Evolutionary conservation across 2,888 invertebrate genomes (phyloP), one percentile per base, ranked within the genome.

Genomic region (Agrotis segetum): DNA sequence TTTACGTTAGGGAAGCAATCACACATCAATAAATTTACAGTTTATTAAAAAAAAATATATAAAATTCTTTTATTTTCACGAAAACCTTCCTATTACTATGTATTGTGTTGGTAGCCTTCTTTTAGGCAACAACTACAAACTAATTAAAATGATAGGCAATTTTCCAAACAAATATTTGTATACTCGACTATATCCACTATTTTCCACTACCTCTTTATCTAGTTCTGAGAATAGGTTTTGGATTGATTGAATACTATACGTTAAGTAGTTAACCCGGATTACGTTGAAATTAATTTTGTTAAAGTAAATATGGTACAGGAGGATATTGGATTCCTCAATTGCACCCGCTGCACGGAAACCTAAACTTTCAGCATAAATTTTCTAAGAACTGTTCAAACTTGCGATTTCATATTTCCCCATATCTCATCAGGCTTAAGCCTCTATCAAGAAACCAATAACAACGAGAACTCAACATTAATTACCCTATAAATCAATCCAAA

Each of bases 401-500:
- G 3, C 17, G 3, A n/a, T 24, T 4, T 14, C 21, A 13, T 13
- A 40, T 65, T 24, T 40, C n/a, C 2, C 11, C 17, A 21, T 34
- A 29, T 29, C 67, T 50, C 21, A 44, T 19, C 9, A 29, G 0
- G 13, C 5, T 4, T 34, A 46, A 6, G 44, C 44, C n/a, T 13
- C 65, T 50, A 60, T 59, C 14, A 46, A 71, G 24, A 34, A 65
- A 65, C 52, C 62, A 66, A 62, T 71, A 76, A 67, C 66, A 52
- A 9, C 55, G 17, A 52, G 58, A 52, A 16, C 21, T 29, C 52
- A 61, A 49, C 52, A 50, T 67, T 75, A 79, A 79, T 81, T 77
- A 72, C 72, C 2, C 21, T 9, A 77, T 77, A 81, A 80, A 79
- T 80, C 81, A 79, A 76, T 62, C 61, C 55, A 44, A 63, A 70